A percentile compares a stretch with the other conserved stretches of the same genome.
phyloP scores from a whole-genome alignment of 1,140 invertebrate genomes.

The Euborellia annulipes region DNA sequence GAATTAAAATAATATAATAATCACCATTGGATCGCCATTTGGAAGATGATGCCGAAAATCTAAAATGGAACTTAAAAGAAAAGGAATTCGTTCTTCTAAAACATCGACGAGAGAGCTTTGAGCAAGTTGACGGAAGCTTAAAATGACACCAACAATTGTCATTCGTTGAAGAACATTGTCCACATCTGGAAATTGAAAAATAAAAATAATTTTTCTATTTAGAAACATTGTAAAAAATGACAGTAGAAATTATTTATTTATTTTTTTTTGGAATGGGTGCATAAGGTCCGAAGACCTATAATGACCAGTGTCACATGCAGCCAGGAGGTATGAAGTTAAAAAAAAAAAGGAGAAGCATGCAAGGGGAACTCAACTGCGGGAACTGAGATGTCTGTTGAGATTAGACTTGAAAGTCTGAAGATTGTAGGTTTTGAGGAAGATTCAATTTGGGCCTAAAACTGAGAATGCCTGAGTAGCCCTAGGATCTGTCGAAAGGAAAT shows the following conservation, averaged over 20 bases:
- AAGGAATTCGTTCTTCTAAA: slow-evolving; percentile 88
- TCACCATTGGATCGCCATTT: slow-evolving; percentile 80
- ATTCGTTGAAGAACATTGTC: slow-evolving; percentile 91
- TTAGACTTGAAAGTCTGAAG: too few species aligned
- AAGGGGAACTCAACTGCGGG: too few species aligned
- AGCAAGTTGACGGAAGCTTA: slow-evolving; percentile 85
- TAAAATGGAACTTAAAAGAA: slow-evolving; percentile 83
- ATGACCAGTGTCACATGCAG: too few species aligned
- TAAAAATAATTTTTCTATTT: not conserved
- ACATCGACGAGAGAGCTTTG: slow-evolving; percentile 90
- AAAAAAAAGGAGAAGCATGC: too few species aligned
- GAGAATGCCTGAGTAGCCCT: too few species aligned
- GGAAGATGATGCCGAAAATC: slow-evolving; percentile 89
- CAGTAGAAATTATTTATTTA: not conserved
- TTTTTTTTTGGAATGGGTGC: too few species aligned
- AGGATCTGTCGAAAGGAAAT: too few species aligned
- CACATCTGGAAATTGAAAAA: slow-evolving; percentile 39
- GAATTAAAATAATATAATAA: slow-evolving; percentile 11
- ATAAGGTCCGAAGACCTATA: too few species aligned
- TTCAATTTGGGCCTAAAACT: too few species aligned
- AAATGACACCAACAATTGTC: slow-evolving; percentile 94
- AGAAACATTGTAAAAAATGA: not conserved
- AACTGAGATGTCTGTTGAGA: too few species aligned
- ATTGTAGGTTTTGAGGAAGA: too few species aligned
- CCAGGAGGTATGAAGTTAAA: too few species aligned